Evolutionary conservation across 2,113 vertebrate genomes (phyloP).

Genomic region (Herpailurus yagouaroundi): DNA sequence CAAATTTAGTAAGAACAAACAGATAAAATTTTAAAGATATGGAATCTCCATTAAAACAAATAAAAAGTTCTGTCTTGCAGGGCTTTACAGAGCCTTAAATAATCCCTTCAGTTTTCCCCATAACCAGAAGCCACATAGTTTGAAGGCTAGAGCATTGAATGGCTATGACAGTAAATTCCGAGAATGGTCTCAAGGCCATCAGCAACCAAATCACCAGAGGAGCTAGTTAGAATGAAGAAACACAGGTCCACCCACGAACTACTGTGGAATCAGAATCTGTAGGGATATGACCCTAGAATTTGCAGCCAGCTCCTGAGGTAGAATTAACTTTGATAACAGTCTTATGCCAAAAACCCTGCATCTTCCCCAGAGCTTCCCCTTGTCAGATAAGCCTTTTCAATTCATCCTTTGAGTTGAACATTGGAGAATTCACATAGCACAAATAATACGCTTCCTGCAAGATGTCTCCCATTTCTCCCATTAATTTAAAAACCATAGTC

Average conservation of each 20-base stretch:
- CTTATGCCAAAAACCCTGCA: not conserved
- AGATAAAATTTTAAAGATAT: conserved; percentile 54
- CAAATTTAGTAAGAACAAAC: conserved; percentile 68
- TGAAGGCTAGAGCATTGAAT: not conserved
- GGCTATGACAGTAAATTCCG: conserved; percentile 12
- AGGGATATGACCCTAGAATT: not conserved
- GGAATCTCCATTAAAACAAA: conserved; percentile 38
- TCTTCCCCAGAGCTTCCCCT: not conserved
- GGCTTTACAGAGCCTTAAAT: conserved; percentile 39
- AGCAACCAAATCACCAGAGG: not conserved
- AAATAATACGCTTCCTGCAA: conserved; percentile 8
- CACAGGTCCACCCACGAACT: not conserved
- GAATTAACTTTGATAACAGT: not conserved
- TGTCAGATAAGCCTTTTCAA: not conserved
- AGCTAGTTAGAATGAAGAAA: not conserved
- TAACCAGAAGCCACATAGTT: conserved; percentile 6
- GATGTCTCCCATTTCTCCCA: not conserved
- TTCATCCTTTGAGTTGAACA: not conserved
- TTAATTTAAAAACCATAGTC: not conserved
- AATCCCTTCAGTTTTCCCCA: not conserved
- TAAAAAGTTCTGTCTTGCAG: conserved; percentile 12
- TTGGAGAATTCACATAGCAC: conserved; percentile 14
- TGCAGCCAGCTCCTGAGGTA: not conserved
- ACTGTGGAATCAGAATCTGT: not conserved
- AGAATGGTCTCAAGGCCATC: not conserved